These are phyloP conservation scores for Synchiropus splendidus DNA, from an alignment of 2,113 vertebrate genomes.

Conservation along the genomic window DNA sequence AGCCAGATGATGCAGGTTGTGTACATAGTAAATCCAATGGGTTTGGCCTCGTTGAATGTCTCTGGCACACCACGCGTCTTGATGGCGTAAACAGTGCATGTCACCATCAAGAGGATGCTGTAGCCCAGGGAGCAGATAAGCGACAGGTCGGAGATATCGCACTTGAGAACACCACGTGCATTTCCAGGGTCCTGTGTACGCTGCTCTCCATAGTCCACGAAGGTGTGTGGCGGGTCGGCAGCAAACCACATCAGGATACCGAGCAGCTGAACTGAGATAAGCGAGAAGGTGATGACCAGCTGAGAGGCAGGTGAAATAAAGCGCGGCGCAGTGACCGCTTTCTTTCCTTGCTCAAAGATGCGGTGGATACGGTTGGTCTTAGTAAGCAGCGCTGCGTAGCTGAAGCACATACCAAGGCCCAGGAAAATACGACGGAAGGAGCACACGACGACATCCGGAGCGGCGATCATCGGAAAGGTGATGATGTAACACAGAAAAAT, in stretches of 20 bases:
- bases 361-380: conserved; percentile 97
- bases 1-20: conserved; percentile 98
- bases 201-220: conserved; percentile 92
- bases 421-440: conserved; percentile 86
- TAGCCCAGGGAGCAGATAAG: conserved; percentile 96
- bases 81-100: conserved; percentile 97
- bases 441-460: conserved; percentile 80
- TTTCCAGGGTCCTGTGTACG: conserved; percentile 82
- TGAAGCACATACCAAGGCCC: conserved; percentile 95
- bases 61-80: conserved; percentile 94
- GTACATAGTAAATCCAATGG: conserved; percentile 97
- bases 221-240: conserved; percentile 81
- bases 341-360: conserved; percentile 94
- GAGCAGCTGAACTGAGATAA: conserved; percentile 88
- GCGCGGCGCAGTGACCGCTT: conserved; percentile 83
- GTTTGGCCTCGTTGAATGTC: conserved; percentile 98
- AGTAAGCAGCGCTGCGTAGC: conserved; percentile 89
- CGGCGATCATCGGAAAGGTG: conserved; percentile 94
- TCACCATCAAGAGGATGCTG: conserved; percentile 97
- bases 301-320: conserved; percentile 95
- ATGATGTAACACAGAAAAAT: conserved; percentile 93
- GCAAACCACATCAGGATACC: conserved; percentile 88
- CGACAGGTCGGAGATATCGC: conserved; percentile 94
- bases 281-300: conserved; percentile 86
- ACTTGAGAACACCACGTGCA: conserved; percentile 88